A percentile compares a stretch with the other conserved stretches of the same genome.
Evolutionary conservation across 2,113 vertebrate species (phyloP).

Genomic region (Ochotona princeps): DNA sequence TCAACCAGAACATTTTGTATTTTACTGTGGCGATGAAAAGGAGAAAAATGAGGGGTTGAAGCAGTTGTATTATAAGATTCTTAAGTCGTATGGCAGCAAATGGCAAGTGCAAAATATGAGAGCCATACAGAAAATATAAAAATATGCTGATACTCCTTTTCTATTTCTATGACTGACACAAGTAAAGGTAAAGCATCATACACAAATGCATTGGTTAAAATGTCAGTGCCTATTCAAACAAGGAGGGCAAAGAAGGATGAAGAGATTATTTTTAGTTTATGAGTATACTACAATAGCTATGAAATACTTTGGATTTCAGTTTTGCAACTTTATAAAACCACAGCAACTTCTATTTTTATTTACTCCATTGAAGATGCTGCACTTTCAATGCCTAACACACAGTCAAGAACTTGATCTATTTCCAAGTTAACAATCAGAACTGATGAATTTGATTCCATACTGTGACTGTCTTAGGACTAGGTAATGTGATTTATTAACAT

Average conservation of each 20-base stretch:
- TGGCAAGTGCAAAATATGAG: background rate
- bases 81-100: background rate
- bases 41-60: background rate
- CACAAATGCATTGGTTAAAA: background rate
- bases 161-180: background rate
- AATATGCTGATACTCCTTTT: slow-evolving; percentile 28
- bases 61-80: background rate
- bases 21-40: background rate
- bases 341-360: background rate
- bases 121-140: background rate
- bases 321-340: slow-evolving; percentile 5
- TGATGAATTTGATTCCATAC: background rate
- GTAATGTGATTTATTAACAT: background rate
- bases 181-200: slow-evolving; percentile 21
- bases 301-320: background rate
- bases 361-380: background rate
- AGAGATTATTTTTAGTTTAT: background rate
- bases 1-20: background rate
- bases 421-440: background rate
- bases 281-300: background rate
- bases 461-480: background rate
- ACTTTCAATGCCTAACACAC: background rate
- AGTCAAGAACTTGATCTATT: background rate
- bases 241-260: background rate
- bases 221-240: background rate